Base-by-base conservation (phyloP, 2,797 vertebrate genomes). In the Pseudopleuronectes americanus region DNA sequence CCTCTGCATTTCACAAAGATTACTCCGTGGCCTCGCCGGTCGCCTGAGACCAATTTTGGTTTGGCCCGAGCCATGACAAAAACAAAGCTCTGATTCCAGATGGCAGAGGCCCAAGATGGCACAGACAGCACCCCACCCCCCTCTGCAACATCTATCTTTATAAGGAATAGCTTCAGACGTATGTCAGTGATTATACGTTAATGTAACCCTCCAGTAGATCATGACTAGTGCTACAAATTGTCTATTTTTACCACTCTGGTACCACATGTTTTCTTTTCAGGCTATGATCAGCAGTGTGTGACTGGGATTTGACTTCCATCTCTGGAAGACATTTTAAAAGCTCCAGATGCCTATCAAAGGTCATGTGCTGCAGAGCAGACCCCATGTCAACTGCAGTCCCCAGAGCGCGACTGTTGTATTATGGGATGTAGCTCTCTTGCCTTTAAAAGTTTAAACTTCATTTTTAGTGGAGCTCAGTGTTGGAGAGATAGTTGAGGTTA, bases 1-100 rank as follows among this genome's bases (percentile, higher is more conserved):
- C 80, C 83, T 72, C 84, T 83, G 83, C 57, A 51, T 86, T 89
- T 91, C 76, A 85, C 79, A 83, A 84, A 90, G 87, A 91, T 90
- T 81, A 79, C 74, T 90, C 55, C 8, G 71, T 86, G 87, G 87
- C 84, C 85, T 90, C 82, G 48, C 81, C 66, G 87, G 89, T 91
- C 88, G 80, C 74, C 83, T 85, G 87, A 92, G 90, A 93, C 86
- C 81, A 88, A 91, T 92, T 93, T 93, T 91, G 86, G 87, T 91
- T 94, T 90, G 90, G 83, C 81, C 74, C 57, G 53, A 88, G 70
- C 79, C 79, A 61, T 84, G 87, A 91, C 67, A 62, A 83, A 92
- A 91, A 89, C 84, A 83, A 75, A 84, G 74, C 74, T 80, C 68
- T 1, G 12, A 66, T 68, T 91, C 88, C 88, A 90, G 74, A 88